phyloP scores from a whole-genome alignment of 2,797 vertebrate species.

The Tragopan temminckii region DNA sequence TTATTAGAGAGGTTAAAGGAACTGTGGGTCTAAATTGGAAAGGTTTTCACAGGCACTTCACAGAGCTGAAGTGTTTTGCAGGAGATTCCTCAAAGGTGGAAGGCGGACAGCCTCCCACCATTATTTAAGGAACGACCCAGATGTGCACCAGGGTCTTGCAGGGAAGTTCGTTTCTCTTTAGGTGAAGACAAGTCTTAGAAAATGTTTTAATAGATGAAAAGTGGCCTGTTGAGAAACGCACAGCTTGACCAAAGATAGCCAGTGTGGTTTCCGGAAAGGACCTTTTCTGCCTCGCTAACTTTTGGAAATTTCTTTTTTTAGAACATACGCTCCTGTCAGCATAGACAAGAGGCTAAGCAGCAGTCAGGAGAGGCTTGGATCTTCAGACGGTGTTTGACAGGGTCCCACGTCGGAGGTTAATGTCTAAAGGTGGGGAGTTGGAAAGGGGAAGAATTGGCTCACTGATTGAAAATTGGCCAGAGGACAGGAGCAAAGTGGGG shows the following conservation, averaged over 20 bases:
- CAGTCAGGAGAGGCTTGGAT: slow-evolving; percentile 74
- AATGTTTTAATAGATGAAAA: slow-evolving; percentile 79
- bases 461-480: slow-evolving; percentile 75
- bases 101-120: slow-evolving; percentile 72
- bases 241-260: slow-evolving; percentile 79
- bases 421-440: slow-evolving; percentile 73
- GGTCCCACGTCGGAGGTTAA: slow-evolving; percentile 68
- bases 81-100: slow-evolving; percentile 78
- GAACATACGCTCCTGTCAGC: slow-evolving; percentile 66
- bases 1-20: slow-evolving; percentile 75
- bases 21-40: slow-evolving; percentile 71
- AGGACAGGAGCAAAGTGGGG: slow-evolving; percentile 73
- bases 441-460: slow-evolving; percentile 74
- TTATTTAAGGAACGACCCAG: slow-evolving; percentile 74
- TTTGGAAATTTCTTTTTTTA: slow-evolving; percentile 77
- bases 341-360: slow-evolving; percentile 74
- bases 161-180: slow-evolving; percentile 78
- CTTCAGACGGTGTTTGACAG: slow-evolving; percentile 72
- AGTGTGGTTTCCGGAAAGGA: slow-evolving; percentile 77
- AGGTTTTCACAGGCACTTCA: slow-evolving; percentile 74
- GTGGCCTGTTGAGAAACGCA: slow-evolving; percentile 77
- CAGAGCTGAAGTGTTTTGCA: slow-evolving; percentile 72
- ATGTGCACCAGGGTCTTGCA: slow-evolving; percentile 70
- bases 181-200: slow-evolving; percentile 78
- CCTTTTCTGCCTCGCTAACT: slow-evolving; percentile 78